Conservation (phyloP, 2,888 invertebrate genomes). For the Deroplatys truncata region DNA sequence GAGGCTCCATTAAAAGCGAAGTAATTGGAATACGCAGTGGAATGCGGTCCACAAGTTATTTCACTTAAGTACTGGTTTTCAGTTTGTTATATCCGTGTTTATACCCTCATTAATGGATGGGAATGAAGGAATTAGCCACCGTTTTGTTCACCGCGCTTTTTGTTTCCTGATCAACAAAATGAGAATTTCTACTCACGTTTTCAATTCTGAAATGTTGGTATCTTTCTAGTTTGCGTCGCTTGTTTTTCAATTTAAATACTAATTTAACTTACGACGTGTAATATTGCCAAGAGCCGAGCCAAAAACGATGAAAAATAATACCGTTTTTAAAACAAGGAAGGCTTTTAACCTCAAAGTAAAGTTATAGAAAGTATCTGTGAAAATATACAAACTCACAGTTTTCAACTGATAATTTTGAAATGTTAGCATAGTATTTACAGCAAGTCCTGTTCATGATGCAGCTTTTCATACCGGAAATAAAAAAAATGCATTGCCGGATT, state of each 20-base stretch:
- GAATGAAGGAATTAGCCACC: not conserved
- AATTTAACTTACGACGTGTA: not conserved
- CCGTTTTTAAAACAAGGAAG: no score
- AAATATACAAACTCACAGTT: no score
- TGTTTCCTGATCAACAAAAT: not conserved
- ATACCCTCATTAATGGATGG: not conserved
- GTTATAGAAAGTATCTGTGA: no score
- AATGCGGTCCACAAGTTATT: not conserved
- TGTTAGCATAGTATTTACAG: no score
- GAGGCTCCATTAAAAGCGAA: not conserved
- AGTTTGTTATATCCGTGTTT: not conserved
- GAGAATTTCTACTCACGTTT: not conserved
- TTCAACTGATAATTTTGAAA: no score
- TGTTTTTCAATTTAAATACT: not conserved
- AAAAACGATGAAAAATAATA: no score
- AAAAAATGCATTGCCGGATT: no score
- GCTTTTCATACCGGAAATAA: no score
- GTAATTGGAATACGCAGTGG: not conserved
- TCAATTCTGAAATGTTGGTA: not conserved
- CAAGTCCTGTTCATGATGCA: no score
- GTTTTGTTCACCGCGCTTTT: not conserved
- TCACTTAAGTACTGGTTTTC: not conserved
- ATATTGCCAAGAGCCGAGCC: not conserved
- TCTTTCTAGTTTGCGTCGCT: not conserved
- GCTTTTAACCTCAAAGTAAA: no score